Percentiles rank a stretch among this genome's conserved stretches.
Evolutionary conservation across 2,113 vertebrate genomes (phyloP).

Genomic region (Festucalex cinctus): DNA sequence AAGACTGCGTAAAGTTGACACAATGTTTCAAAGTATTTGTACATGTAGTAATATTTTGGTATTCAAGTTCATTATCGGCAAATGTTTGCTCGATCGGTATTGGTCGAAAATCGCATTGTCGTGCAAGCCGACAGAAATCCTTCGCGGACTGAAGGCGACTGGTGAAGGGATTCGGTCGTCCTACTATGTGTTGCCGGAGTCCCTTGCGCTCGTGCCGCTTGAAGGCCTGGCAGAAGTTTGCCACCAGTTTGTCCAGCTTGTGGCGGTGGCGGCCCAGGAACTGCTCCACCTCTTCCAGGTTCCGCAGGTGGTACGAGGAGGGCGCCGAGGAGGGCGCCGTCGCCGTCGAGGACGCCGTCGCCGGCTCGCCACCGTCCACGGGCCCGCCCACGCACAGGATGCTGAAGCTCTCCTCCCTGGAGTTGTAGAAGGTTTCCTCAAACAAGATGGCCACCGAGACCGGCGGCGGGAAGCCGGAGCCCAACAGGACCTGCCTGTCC

Average conservation of each 20-base stretch:
- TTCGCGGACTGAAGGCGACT: background rate
- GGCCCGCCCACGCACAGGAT: constrained; percentile 87
- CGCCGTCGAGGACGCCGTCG: constrained; percentile 41
- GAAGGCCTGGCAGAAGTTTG: constrained; percentile 79
- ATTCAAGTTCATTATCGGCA: no score
- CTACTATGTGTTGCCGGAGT: constrained; percentile 91
- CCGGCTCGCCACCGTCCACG: constrained; percentile 62
- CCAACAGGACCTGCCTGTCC: constrained; percentile 82
- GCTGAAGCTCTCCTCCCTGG: constrained; percentile 93
- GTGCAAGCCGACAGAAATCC: no score
- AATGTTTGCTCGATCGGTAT: no score
- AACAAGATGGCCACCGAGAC: constrained; percentile 85
- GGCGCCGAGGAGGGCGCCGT: constrained; percentile 62
- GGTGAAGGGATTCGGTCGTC: background rate
- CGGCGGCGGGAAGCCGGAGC: constrained; percentile 72
- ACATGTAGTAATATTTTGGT: no score
- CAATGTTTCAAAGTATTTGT: no score
- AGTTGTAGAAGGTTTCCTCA: constrained; percentile 98
- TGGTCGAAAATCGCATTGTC: no score
- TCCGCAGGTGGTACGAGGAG: constrained; percentile 84
- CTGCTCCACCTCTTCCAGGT: constrained; percentile 83
- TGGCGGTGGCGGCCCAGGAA: constrained; percentile 86
- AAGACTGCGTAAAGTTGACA: no score
- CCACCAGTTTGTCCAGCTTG: constrained; percentile 84
- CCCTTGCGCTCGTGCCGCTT: constrained; percentile 89